Evolutionary conservation across 2,888 invertebrate species (phyloP).

Genomic region (Drosophila mimetica): DNA sequence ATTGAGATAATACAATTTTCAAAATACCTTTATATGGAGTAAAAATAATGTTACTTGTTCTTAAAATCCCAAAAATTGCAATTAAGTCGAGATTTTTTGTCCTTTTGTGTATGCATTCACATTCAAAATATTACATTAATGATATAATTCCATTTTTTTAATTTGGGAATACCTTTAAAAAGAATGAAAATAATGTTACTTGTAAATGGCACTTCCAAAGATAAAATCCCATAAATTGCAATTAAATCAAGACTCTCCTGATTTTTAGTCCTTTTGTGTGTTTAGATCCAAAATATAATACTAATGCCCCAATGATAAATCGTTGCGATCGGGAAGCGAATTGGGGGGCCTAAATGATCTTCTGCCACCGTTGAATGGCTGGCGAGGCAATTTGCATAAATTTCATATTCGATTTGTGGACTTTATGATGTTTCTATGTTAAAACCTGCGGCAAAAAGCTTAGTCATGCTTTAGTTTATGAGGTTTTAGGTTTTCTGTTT

Average conservation of each 20-base stretch:
- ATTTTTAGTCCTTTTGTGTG: neutral
- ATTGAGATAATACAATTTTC: neutral
- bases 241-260: neutral
- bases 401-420: constrained; percentile 54
- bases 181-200: too few relatives aligned
- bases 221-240: neutral
- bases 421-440: constrained; percentile 66
- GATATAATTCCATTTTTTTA: too few relatives aligned
- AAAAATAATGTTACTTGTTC: too few relatives aligned
- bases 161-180: too few relatives aligned
- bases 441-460: constrained; percentile 21
- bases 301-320: constrained; percentile 4
- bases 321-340: constrained; percentile 2
- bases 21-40: too few relatives aligned
- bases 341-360: constrained; percentile 34
- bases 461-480: constrained; percentile 50
- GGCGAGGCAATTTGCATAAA: constrained; percentile 56
- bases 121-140: too few relatives aligned
- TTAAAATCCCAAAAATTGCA: too few relatives aligned
- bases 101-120: too few relatives aligned
- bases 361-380: constrained; percentile 62
- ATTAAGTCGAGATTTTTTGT: too few relatives aligned
- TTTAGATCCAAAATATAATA: neutral
- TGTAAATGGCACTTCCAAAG: neutral
- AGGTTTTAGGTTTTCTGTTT: constrained; percentile 24